Conservation (phyloP, 2,797 vertebrate genomes). For the Potorous gilbertii region DNA sequence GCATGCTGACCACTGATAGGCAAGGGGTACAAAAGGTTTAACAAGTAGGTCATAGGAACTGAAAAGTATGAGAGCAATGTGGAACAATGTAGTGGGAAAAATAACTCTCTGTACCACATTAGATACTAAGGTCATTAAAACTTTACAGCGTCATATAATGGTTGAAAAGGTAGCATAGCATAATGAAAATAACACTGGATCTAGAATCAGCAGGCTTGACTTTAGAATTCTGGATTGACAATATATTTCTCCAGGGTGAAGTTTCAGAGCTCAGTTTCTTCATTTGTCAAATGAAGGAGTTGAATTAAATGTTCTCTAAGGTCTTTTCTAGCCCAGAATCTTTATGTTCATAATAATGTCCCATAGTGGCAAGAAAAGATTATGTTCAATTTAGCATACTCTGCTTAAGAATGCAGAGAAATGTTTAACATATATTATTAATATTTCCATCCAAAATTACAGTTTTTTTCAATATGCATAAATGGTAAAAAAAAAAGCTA, state of each 20-base stretch:
- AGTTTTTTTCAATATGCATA: background rate
- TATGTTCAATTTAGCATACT: background rate
- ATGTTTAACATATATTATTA: background rate
- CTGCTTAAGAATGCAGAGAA: conserved; percentile 8
- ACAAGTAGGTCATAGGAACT: background rate
- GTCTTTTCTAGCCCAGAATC: background rate
- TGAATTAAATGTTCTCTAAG: background rate
- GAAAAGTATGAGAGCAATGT: background rate
- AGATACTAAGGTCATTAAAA: background rate
- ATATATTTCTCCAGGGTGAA: background rate
- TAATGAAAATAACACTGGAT: background rate
- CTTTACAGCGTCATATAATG: background rate
- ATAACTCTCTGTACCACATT: background rate
- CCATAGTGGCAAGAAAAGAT: background rate
- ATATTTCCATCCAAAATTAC: background rate
- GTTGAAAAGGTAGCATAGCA: background rate
- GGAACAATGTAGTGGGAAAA: background rate
- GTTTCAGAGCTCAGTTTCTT: background rate
- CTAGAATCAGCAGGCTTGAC: background rate
- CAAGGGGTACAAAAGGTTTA: background rate
- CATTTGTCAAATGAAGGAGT: background rate
- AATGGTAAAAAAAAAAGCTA: background rate
- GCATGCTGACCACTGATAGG: background rate
- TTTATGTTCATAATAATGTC: background rate
- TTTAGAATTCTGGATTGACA: background rate